These are phyloP conservation scores for Poecilia gillii DNA, from an alignment of 2,797 vertebrate species.

Conservation along the genomic window DNA sequence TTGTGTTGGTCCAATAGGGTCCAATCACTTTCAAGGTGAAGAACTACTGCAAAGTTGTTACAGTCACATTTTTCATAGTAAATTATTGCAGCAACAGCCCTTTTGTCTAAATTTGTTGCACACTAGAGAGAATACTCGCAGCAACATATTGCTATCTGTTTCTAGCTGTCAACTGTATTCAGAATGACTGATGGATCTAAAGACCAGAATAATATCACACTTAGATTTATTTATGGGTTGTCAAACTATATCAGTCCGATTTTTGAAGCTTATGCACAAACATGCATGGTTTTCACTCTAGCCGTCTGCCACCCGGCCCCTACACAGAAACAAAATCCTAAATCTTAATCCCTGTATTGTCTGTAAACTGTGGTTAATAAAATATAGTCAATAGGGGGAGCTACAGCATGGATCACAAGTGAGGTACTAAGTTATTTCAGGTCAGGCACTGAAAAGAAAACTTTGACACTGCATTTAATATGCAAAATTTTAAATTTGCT, in stretches of 20 bases:
- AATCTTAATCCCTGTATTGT: background rate
- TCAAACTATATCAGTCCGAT: background rate
- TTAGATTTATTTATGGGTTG: constrained; percentile 5
- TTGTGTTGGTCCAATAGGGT: background rate
- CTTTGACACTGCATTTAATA: background rate
- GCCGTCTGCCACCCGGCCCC: background rate
- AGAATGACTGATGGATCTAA: constrained; percentile 4
- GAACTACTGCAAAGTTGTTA: background rate
- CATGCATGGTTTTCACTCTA: background rate
- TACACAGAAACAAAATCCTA: background rate
- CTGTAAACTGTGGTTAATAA: background rate
- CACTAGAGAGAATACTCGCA: background rate
- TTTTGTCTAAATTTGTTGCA: background rate
- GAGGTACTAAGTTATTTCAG: background rate
- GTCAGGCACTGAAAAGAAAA: background rate
- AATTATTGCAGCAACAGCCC: background rate
- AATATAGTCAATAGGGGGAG: background rate
- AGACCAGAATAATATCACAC: constrained; percentile 1
- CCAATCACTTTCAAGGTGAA: background rate
- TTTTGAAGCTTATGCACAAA: background rate
- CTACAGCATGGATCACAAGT: background rate
- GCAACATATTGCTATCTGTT: background rate
- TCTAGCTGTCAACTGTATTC: background rate
- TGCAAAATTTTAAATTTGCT: background rate
- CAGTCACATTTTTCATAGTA: background rate